A percentile compares a stretch with the other conserved stretches of the same genome.
These are phyloP conservation scores for Silurus meridionalis DNA, from an alignment of 2,113 vertebrate genomes.

Conservation along the genomic window DNA sequence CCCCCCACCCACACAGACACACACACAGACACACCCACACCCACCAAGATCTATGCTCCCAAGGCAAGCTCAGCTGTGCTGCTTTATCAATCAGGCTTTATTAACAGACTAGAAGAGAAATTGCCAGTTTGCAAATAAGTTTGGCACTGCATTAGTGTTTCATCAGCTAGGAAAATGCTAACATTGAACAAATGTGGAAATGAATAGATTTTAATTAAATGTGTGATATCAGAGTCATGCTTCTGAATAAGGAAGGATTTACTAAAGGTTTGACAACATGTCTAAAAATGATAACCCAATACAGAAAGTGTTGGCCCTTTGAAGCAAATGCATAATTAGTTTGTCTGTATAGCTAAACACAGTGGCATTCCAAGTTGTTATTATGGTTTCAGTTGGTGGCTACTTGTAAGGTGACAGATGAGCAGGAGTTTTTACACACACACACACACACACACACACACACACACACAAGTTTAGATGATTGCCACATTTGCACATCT, in stretches of 20 bases:
- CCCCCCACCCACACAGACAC: too few relatives aligned
- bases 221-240: conserved; percentile 47
- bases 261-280: conserved; percentile 50
- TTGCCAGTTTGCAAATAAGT: too few relatives aligned
- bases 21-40: too few relatives aligned
- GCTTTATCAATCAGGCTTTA: too few relatives aligned
- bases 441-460: not conserved
- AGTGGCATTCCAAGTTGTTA: not conserved
- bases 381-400: too few relatives aligned
- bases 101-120: too few relatives aligned
- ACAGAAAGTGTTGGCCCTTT: not conserved
- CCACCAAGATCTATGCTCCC: too few relatives aligned
- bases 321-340: not conserved
- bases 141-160: conserved; percentile 11
- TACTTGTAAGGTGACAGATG: not conserved
- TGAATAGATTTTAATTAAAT: conserved; percentile 61
- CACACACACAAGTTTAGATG: not conserved
- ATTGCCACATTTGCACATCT: not conserved
- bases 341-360: not conserved
- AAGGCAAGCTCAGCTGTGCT: too few relatives aligned
- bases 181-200: conserved; percentile 55
- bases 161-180: conserved; percentile 50
- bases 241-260: conserved; percentile 54
- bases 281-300: not conserved
- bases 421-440: not conserved